A percentile compares a stretch with the other conserved stretches of the same genome.
phyloP scores from a whole-genome alignment of 2,113 vertebrate species.

The Zapornia atra region DNA sequence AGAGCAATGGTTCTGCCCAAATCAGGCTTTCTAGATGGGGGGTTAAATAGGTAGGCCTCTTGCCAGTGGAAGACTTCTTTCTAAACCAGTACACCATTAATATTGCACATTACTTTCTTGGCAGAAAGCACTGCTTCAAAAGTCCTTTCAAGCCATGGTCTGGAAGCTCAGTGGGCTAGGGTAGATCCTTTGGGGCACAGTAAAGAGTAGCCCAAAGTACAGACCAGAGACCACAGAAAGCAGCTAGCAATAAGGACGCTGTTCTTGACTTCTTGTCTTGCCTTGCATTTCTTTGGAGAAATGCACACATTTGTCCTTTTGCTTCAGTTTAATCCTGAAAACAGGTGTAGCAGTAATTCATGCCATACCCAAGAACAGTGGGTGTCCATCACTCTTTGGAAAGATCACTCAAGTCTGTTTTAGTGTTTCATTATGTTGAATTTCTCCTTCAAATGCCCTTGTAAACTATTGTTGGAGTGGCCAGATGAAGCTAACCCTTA shows the following conservation, averaged over 20 bases:
- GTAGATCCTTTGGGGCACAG: fast-evolving
- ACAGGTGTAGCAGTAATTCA: not conserved
- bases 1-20: not conserved
- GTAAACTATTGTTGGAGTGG: not conserved
- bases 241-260: not conserved
- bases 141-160: not conserved
- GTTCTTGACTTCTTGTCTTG: not conserved
- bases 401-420: not conserved
- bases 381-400: not conserved
- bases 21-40: not conserved
- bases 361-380: not conserved
- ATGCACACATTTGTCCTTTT: not conserved
- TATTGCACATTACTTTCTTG: not conserved
- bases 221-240: not conserved
- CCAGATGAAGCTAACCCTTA: constrained; percentile 7
- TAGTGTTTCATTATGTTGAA: not conserved
- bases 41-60: not conserved
- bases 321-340: not conserved
- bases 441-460: constrained; percentile 23
- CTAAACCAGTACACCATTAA: not conserved
- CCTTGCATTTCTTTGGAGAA: not conserved
- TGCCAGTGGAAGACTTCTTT: not conserved
- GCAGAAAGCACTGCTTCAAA: not conserved
- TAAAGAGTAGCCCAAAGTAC: not conserved
- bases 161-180: not conserved